phyloP scores from a whole-genome alignment of 2,797 vertebrate species.

The Morus bassanus region DNA sequence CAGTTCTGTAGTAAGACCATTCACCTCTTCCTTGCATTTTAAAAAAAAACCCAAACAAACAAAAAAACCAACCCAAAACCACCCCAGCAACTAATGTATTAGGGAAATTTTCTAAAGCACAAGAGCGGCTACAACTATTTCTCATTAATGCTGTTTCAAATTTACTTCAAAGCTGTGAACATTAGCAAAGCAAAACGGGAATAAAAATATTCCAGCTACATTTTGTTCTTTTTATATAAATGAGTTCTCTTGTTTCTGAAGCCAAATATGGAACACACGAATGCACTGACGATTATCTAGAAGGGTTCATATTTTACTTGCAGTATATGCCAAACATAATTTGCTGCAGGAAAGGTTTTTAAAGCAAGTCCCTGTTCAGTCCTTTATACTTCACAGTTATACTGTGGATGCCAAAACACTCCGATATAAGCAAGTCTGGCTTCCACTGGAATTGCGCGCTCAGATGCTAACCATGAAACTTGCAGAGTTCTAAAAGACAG shows the following conservation, averaged over 20 bases:
- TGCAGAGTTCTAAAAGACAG: not conserved
- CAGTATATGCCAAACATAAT: not conserved
- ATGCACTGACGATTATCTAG: not conserved
- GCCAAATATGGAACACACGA: conserved; percentile 14
- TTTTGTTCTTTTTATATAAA: conserved; percentile 13
- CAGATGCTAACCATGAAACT: not conserved
- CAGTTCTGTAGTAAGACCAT: not conserved
- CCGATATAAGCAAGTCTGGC: not conserved
- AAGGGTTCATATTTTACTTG: conserved; percentile 16
- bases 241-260: not conserved
- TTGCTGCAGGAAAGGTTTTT: conserved; percentile 1
- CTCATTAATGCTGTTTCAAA: not conserved
- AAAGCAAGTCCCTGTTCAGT: not conserved
- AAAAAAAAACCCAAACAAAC: not conserved
- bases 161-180: not conserved
- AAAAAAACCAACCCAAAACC: not conserved
- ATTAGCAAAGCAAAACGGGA: not conserved
- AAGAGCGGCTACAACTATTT: not conserved
- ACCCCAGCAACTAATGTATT: not conserved
- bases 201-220: not conserved
- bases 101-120: not conserved
- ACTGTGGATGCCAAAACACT: not conserved
- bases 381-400: not conserved
- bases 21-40: not conserved
- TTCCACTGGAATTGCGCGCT: not conserved